Base-by-base conservation (phyloP, 1,140 invertebrate genomes). In the Ceratosolen solmsi region DNA sequence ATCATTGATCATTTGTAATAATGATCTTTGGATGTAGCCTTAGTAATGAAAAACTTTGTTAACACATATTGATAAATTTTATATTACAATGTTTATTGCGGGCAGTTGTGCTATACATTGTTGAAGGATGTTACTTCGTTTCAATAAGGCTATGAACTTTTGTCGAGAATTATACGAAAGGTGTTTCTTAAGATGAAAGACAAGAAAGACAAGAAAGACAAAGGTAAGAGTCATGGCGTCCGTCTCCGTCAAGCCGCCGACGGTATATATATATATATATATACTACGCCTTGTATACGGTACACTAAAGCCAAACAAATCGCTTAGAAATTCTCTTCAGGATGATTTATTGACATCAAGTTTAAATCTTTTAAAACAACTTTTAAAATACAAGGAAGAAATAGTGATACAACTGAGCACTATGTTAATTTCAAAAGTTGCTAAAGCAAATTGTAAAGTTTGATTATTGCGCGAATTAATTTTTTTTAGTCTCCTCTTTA, bases 331-430 rank as follows among this genome's bases (percentile, higher is more conserved):
- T 78, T 68, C 75, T 77, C 75, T 51, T 36, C 27, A 54, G 27
- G 17, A 0, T 78, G 60, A 78, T 78, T 79, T 79, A 79, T 79
- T 71, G 51, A 54, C 46, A 41, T 27, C 33, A 54, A 71, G 56
- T 30, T 56, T 70, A 51, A 71, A 79, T 79, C 17, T 27, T 30
- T 78, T 36, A 41, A 60, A 51, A 25, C 11, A 33, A 63, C 27
- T 36, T 63, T 2, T 20, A 33, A 63, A 13, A 33, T 13, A 2
- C 9, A 63, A 63, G 15, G 17, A 33, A 4, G 38, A 38, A 1
- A 41, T 13, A 17, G 27, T 22, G 22, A 71, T 51, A 54, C n/a
- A n/a, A 22, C 27, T 54, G 41, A 78, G 30, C 65, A 36, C 27
- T 79, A 56, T 71, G 56, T 79, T 70, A 79, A 79, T 71, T 33